These are phyloP conservation scores for Orthosia cruda DNA, from an alignment of 2,888 invertebrate genomes.

Conservation along the genomic window DNA sequence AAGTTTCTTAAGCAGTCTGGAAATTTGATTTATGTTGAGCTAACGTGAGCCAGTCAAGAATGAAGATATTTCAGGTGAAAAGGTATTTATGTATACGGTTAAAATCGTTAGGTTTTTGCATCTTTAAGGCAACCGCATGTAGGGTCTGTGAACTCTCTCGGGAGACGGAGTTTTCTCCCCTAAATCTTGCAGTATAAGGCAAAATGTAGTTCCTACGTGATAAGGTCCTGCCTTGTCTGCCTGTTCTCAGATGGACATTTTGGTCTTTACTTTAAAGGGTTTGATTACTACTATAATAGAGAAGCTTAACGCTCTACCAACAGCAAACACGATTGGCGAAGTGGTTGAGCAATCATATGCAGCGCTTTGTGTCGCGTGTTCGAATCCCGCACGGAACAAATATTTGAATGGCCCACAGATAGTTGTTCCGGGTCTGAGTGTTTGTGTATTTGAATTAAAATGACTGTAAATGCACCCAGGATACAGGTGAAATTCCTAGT, in stretches of 20 bases:
- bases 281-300: background rate
- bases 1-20: constrained; percentile 27
- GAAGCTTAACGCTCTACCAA: background rate
- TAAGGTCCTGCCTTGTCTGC: background rate
- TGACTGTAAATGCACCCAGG: no score
- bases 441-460: no score
- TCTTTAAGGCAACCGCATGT: background rate
- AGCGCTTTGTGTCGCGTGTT: no score
- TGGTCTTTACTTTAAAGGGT: no score
- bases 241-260: background rate
- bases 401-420: no score
- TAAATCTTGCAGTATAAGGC: background rate
- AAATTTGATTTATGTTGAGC: constrained; percentile 41
- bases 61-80: constrained; percentile 1
- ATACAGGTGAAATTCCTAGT: no score
- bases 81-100: background rate
- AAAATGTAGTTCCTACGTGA: no score
- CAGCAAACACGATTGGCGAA: background rate
- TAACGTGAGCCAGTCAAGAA: constrained; percentile 6
- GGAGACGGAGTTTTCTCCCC: background rate
- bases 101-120: background rate
- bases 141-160: background rate
- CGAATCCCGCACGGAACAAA: no score
- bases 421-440: no score
- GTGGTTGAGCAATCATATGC: no score